These are phyloP conservation scores for Lophotis ruficrista DNA, from an alignment of 2,113 vertebrate genomes.

Conservation along the genomic window DNA sequence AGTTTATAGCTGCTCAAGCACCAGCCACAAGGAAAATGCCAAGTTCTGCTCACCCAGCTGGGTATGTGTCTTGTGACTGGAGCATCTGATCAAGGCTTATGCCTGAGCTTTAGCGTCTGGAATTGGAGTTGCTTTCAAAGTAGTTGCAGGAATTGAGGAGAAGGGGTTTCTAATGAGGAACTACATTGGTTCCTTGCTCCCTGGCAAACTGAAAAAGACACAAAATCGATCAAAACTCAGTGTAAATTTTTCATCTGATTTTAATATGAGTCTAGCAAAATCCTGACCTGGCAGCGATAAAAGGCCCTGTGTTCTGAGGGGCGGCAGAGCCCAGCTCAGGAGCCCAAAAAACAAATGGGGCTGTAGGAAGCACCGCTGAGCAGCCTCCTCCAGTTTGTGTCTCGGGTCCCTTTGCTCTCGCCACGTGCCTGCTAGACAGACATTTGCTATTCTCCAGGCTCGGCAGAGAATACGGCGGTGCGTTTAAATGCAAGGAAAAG, in stretches of 20 bases:
- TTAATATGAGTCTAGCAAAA: not conserved
- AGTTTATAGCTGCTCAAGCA: not conserved
- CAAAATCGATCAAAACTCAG: slow-evolving; percentile 37
- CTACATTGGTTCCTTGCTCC: not conserved
- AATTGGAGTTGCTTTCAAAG: not conserved
- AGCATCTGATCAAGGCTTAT: not conserved
- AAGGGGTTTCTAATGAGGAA: slow-evolving; percentile 26
- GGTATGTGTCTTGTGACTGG: not conserved
- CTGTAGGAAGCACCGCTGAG: not conserved
- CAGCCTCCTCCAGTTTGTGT: not conserved
- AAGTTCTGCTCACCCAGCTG: not conserved
- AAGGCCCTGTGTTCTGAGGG: not conserved
- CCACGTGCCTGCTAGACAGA: not conserved
- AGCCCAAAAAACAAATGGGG: fast-evolving
- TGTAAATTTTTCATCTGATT: slow-evolving; percentile 2
- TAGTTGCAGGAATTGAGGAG: not conserved
- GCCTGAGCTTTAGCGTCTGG: not conserved
- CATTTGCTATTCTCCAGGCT: not conserved
- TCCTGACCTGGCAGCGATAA: not conserved
- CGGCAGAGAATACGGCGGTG: fast-evolving
- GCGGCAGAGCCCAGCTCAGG: not conserved
- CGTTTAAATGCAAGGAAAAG: not conserved
- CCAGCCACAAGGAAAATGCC: not conserved
- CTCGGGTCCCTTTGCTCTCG: not conserved
- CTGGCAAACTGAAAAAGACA: slow-evolving; percentile 15